Conservation (phyloP, 2,797 vertebrate genomes). For the Tinamus major region DNA sequence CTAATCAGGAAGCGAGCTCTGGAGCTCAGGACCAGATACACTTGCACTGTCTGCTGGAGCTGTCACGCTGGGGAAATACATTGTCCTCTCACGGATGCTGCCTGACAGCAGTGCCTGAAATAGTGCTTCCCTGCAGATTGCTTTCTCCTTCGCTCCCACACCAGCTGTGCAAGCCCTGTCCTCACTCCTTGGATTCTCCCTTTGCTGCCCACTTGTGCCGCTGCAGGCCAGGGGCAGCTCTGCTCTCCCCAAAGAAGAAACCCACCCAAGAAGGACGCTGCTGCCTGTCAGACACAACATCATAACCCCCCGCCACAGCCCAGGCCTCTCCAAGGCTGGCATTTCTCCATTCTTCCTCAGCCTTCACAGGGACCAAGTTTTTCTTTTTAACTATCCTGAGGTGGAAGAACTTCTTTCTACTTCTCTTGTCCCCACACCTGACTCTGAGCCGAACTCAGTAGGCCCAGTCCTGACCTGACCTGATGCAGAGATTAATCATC, state of each 20-base stretch:
- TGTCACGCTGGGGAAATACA: slow-evolving; percentile 23
- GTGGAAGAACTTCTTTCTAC: neutral
- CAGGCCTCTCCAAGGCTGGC: neutral
- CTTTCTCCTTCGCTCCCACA: neutral
- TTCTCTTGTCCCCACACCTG: neutral
- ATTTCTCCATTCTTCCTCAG: neutral
- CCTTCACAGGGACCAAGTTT: neutral
- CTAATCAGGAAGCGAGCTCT: slow-evolving; percentile 22
- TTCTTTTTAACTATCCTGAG: neutral
- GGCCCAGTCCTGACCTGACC: neutral
- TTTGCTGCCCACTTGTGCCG: neutral
- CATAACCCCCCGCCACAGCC: neutral
- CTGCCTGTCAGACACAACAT: neutral
- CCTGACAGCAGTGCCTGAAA: neutral
- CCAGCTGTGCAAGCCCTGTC: rapidly evolving
- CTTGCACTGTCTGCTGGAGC: neutral
- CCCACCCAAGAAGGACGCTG: no score
- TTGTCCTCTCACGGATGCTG: slow-evolving; percentile 10
- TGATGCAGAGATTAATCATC: neutral
- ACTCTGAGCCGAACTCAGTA: rapidly evolving
- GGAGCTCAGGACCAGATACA: neutral
- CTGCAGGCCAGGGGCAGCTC: rapidly evolving
- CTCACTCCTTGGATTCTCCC: rapidly evolving
- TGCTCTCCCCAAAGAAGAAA: neutral
- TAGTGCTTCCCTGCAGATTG: neutral